These are phyloP conservation scores for Drosophila pandora DNA, from an alignment of 1,140 invertebrate genomes.

Conservation along the genomic window DNA sequence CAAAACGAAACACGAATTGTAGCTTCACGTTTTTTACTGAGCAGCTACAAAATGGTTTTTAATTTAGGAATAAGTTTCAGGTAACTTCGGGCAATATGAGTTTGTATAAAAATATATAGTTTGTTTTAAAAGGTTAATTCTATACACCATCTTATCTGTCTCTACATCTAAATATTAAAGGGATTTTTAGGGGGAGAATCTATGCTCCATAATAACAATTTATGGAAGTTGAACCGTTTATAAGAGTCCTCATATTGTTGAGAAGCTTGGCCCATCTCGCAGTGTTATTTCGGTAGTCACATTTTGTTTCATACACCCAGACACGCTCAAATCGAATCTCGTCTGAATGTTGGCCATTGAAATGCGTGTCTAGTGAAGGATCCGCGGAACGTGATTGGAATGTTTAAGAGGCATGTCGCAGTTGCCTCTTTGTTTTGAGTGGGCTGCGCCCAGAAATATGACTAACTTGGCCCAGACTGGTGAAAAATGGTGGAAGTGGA, in stretches of 20 bases:
- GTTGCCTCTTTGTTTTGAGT: constrained; percentile 23
- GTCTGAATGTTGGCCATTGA: constrained; percentile 62
- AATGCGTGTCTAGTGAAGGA: constrained; percentile 81
- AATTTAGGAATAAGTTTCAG: background rate
- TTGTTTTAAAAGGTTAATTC: no score
- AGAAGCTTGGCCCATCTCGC: background rate
- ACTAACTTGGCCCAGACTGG: constrained; percentile 45
- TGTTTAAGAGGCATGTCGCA: constrained; percentile 48
- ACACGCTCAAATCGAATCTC: constrained; percentile 4
- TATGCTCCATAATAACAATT: no score
- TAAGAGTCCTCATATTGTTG: background rate
- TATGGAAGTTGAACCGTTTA: background rate
- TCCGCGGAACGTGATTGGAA: constrained; percentile 75
- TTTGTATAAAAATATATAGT: no score
- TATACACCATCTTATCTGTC: no score
- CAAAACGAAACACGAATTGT: background rate
- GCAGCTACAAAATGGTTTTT: constrained; percentile 1
- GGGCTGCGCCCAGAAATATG: constrained; percentile 55
- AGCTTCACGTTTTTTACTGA: background rate
- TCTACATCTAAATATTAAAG: no score
- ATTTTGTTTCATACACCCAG: constrained; percentile 12
- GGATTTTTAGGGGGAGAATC: no score
- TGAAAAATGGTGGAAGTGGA: background rate
- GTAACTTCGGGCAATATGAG: no score
- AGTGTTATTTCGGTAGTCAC: constrained; percentile 1